A percentile compares a stretch with the other conserved stretches of the same genome.
phyloP scores from a whole-genome alignment of 1,140 invertebrate species.

The Bombus breviceps region DNA sequence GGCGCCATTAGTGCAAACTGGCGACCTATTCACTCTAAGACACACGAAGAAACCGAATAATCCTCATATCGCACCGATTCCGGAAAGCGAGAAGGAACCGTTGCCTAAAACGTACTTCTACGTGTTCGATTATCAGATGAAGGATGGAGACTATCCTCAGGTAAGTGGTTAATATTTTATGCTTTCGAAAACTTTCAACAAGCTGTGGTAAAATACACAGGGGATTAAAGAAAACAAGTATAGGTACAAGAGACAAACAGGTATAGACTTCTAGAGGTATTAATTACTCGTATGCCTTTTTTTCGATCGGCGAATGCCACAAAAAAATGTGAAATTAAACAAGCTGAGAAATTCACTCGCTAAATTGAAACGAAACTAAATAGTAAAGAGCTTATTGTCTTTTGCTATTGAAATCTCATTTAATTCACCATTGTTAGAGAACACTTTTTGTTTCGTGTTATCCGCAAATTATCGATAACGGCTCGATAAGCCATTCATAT shows the following conservation, averaged over 20 bases:
- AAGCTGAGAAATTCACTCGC: neutral
- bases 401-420: neutral
- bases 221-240: neutral
- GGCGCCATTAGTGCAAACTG: conserved; percentile 92
- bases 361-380: neutral
- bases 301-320: too few relatives aligned
- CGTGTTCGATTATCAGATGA: conserved; percentile 96
- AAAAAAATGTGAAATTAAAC: too few relatives aligned
- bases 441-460: neutral
- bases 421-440: neutral
- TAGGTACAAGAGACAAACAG: too few relatives aligned
- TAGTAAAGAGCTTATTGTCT: neutral
- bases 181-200: too few relatives aligned
- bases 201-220: neutral
- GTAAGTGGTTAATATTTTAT: conserved; percentile 79
- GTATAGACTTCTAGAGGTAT: too few relatives aligned
- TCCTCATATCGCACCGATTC: conserved; percentile 72
- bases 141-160: conserved; percentile 94
- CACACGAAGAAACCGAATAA: conserved; percentile 78
- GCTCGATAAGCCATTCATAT: neutral
- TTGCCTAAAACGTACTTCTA: conserved; percentile 92
- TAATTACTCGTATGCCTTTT: too few relatives aligned
- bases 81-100: conserved; percentile 80
- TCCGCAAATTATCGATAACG: neutral
- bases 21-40: conserved; percentile 87